Percentiles rank a stretch among this genome's conserved stretches.
Evolutionary conservation across 2,113 vertebrate genomes (phyloP).

Genomic region (Tetraodon nigroviridis): DNA sequence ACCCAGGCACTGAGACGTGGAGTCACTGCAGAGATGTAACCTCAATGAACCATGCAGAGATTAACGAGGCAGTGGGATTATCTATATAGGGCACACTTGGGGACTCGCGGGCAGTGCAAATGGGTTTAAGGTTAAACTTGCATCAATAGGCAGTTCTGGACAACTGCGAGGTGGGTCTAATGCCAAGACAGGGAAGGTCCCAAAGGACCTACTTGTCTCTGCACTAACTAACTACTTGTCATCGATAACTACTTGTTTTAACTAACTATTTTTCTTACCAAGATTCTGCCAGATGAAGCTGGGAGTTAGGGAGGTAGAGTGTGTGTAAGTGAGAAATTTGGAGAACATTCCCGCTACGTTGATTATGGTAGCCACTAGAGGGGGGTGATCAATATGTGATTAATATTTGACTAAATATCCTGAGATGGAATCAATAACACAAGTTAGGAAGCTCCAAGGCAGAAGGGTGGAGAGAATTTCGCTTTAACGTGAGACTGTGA

Average conservation of each 20-base stretch:
- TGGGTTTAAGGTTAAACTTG: slow-evolving; percentile 26
- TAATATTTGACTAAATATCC: slow-evolving; percentile 55
- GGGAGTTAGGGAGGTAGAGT: slow-evolving; percentile 23
- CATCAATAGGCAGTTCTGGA: slow-evolving; percentile 11
- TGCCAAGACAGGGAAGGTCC: not conserved
- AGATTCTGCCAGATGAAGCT: slow-evolving; percentile 30
- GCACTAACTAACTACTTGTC: not conserved
- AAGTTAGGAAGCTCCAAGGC: slow-evolving; percentile 19
- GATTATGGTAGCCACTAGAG: slow-evolving; percentile 26
- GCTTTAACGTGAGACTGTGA: slow-evolving; percentile 44
- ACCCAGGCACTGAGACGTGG: not conserved
- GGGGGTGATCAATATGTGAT: slow-evolving; percentile 44
- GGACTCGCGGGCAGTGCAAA: slow-evolving; percentile 2
- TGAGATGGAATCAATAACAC: slow-evolving; percentile 29
- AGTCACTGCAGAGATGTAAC: slow-evolving; percentile 15
- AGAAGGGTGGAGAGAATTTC: slow-evolving; percentile 23
- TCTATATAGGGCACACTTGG: slow-evolving; percentile 17
- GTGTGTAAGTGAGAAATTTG: slow-evolving; percentile 4
- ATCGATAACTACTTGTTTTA: too few species aligned
- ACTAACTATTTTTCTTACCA: not conserved
- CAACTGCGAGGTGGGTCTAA: not conserved
- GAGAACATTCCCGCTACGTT: slow-evolving; percentile 28
- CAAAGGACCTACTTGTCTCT: not conserved
- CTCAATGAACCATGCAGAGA: slow-evolving; percentile 29
- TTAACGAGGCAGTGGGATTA: slow-evolving; percentile 44